These are phyloP conservation scores for Ataeniobius toweri DNA, from an alignment of 2,797 vertebrate species.

Conservation along the genomic window DNA sequence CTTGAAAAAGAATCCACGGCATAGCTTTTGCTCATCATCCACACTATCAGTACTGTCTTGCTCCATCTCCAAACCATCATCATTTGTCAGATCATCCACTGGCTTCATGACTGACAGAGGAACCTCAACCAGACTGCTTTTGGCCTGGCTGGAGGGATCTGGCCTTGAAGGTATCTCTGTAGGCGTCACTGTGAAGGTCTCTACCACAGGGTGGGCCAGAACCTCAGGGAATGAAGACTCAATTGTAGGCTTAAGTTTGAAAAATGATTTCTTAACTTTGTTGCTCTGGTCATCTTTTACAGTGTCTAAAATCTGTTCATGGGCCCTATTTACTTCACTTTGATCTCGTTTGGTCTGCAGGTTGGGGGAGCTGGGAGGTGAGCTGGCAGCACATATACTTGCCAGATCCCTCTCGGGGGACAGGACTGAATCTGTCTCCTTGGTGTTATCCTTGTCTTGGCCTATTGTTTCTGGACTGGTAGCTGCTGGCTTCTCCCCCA, in stretches of 20 bases:
- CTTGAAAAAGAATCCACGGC: slow-evolving; percentile 98
- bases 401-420: slow-evolving; percentile 54
- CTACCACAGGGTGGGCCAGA: slow-evolving; percentile 86
- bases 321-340: slow-evolving; percentile 49
- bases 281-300: slow-evolving; percentile 27
- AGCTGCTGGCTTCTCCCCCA: slow-evolving; percentile 83
- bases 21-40: slow-evolving; percentile 91
- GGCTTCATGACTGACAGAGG: slow-evolving; percentile 89
- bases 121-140: slow-evolving; percentile 92
- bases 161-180: slow-evolving; percentile 82
- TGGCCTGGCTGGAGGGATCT: slow-evolving; percentile 50
- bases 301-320: neutral
- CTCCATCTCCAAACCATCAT: slow-evolving; percentile 79
- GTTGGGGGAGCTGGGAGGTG: slow-evolving; percentile 51
- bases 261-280: slow-evolving; percentile 43
- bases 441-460: slow-evolving; percentile 61
- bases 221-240: slow-evolving; percentile 88
- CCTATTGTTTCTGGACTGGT: slow-evolving; percentile 58
- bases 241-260: slow-evolving; percentile 78
- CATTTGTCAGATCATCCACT: slow-evolving; percentile 77
- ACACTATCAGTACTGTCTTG: slow-evolving; percentile 76
- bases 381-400: slow-evolving; percentile 29
- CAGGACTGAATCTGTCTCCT: slow-evolving; percentile 47
- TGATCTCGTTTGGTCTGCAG: slow-evolving; percentile 59
- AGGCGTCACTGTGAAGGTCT: slow-evolving; percentile 87